Base-by-base conservation (phyloP, 2,797 vertebrate species). In the Pelodytes ibericus region DNA sequence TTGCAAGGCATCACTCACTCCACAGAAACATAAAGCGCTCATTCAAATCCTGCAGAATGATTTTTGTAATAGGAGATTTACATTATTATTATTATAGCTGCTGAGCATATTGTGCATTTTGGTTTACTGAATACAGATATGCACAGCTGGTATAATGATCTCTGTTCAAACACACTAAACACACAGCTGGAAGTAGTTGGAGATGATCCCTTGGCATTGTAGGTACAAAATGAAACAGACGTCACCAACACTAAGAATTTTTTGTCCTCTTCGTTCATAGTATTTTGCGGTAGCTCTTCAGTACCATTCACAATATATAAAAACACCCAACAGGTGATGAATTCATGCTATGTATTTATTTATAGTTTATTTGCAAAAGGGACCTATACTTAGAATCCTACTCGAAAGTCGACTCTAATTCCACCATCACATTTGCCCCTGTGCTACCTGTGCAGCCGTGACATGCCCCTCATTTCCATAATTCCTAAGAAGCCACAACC, bases 161-260 rank as follows among this genome's bases (percentile, higher is more conserved):
- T 33, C 7, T 62, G 41, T 44, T 44, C 41, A 44, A 44, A 44
- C 41, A 44, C 41, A 36, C 29, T 62, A 62, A 18, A 62, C 10
- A 62, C 60, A 36, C 60, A 62, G 60, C 60, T 62, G 60, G 60
- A 62, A 62, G 60, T 10, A 62, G 29, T n/a, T 44, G 41, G 41
- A 44, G 41, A 44, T 44, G 41, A 44, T 13, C 41, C 18, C 11
- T 44, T 16, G 18, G 7, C 1, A 44, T 44, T 8, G 10, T 1
- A 16, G 15, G 41, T 44, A 44, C 41, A 44, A 44, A 36, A 44
- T 44, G 41, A 44, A 2, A 44, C 41, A 44, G 41, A 44, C 41
- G 13, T 44, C 41, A 13, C 41, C 41, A 44, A 44, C 3, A 15
- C 13, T 13, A 3, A 44, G 41, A 3, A 44, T 44, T 44, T n/a